phyloP scores from a whole-genome alignment of 2,113 vertebrate species.

The Cygnus atratus region DNA sequence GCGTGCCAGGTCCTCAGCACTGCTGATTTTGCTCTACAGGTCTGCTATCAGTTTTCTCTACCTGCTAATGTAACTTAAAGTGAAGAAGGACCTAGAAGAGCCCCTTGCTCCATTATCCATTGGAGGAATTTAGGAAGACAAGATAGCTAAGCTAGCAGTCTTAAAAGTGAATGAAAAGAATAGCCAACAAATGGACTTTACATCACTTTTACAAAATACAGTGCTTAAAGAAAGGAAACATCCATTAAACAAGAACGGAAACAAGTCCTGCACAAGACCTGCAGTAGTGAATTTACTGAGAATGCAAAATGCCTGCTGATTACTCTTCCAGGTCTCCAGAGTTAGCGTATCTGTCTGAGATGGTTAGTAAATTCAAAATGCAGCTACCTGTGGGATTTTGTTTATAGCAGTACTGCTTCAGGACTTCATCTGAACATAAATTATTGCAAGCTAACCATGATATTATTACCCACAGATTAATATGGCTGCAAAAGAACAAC shows the following conservation, averaged over 20 bases:
- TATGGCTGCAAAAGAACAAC: background rate
- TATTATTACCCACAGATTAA: background rate
- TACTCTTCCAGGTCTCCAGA: background rate
- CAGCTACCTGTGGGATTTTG: background rate
- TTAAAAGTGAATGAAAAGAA: background rate
- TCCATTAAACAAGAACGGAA: background rate
- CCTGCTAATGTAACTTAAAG: background rate
- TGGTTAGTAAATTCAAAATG: conserved; percentile 1
- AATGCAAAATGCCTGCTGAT: background rate
- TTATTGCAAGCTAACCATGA: background rate
- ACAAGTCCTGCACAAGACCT: background rate
- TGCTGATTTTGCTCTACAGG: background rate
- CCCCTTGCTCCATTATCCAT: background rate
- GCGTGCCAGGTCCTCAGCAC: background rate
- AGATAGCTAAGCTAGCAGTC: background rate
- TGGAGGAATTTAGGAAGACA: background rate
- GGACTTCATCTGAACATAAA: background rate
- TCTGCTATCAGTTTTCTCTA: background rate
- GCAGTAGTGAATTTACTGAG: background rate
- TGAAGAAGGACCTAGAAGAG: background rate
- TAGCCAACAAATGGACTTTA: background rate
- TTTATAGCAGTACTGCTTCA: background rate
- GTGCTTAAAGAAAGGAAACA: background rate
- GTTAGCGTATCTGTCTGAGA: background rate
- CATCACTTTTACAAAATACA: background rate